Conservation (phyloP, 2,113 vertebrate genomes). For the Nesoenas mayeri region DNA sequence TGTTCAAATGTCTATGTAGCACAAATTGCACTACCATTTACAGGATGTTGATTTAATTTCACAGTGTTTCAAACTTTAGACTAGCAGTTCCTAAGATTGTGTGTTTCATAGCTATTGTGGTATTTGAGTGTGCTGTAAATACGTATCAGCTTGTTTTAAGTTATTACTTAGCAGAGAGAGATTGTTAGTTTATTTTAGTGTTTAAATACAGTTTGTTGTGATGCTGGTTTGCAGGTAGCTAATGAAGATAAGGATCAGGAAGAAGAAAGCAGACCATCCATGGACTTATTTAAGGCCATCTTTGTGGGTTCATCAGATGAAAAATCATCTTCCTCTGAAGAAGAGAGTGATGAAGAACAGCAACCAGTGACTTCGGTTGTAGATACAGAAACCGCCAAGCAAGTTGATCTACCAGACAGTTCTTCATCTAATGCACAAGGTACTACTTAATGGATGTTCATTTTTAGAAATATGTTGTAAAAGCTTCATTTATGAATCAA, state of each 20-base stretch:
- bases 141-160: neutral
- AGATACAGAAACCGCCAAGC: neutral
- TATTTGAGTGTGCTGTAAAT: neutral
- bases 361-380: neutral
- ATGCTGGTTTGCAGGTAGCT: conserved; percentile 14
- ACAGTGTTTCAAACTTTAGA: neutral
- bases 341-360: conserved; percentile 77
- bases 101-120: neutral
- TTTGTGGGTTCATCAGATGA: conserved; percentile 93
- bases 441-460: neutral
- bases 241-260: conserved; percentile 54
- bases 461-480: neutral
- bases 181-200: neutral
- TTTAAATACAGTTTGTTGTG: neutral
- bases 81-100: neutral
- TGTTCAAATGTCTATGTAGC: neutral
- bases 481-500: neutral
- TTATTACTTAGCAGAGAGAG: neutral
- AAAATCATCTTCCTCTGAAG: conserved; percentile 88
- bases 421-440: conserved; percentile 13
- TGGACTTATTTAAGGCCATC: conserved; percentile 97
- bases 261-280: conserved; percentile 83
- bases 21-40: neutral
- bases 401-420: neutral
- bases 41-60: neutral